A percentile compares a stretch with the other conserved stretches of the same genome.
These are phyloP conservation scores for Cryptosula pallasiana DNA, from an alignment of 2,888 invertebrate genomes.

Conservation along the genomic window DNA sequence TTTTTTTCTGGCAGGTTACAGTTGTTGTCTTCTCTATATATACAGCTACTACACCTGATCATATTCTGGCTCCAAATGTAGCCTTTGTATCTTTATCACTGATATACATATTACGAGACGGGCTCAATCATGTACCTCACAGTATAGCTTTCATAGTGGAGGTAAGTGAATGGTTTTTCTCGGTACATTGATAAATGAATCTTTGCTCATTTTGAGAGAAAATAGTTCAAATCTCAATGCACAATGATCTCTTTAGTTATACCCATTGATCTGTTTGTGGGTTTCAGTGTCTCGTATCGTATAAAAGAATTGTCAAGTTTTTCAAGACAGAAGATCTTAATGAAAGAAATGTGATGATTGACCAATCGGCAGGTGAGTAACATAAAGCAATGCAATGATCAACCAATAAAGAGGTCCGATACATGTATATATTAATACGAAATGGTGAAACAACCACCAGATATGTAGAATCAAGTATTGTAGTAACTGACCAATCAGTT, in stretches of 20 bases:
- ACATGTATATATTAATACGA: too few relatives aligned
- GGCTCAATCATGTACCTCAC: slow-evolving; percentile 92
- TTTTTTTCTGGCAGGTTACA: slow-evolving; percentile 41
- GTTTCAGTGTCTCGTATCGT: background rate
- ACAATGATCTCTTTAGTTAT: too few relatives aligned
- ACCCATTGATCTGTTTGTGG: too few relatives aligned
- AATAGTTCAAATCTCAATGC: too few relatives aligned
- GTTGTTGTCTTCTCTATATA: slow-evolving; percentile 48
- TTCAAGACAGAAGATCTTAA: slow-evolving; percentile 8
- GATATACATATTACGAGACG: slow-evolving; percentile 94
- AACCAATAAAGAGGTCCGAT: too few relatives aligned
- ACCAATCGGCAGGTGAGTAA: background rate
- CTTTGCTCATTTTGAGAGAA: too few relatives aligned
- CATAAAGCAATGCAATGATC: too few relatives aligned
- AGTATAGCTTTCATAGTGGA: slow-evolving; percentile 61
- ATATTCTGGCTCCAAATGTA: slow-evolving; percentile 78
- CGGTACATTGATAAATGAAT: too few relatives aligned
- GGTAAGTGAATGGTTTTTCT: background rate
- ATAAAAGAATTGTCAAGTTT: background rate
- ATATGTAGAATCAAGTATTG: too few relatives aligned
- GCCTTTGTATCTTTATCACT: slow-evolving; percentile 95
- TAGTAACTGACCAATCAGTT: too few relatives aligned
- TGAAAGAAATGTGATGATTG: background rate
- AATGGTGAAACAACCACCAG: too few relatives aligned
- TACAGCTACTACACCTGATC: slow-evolving; percentile 72